Evolutionary conservation across 2,888 invertebrate species (phyloP), one percentile per base, ranked within the genome.

Genomic region (Drosophila prostipennis): DNA sequence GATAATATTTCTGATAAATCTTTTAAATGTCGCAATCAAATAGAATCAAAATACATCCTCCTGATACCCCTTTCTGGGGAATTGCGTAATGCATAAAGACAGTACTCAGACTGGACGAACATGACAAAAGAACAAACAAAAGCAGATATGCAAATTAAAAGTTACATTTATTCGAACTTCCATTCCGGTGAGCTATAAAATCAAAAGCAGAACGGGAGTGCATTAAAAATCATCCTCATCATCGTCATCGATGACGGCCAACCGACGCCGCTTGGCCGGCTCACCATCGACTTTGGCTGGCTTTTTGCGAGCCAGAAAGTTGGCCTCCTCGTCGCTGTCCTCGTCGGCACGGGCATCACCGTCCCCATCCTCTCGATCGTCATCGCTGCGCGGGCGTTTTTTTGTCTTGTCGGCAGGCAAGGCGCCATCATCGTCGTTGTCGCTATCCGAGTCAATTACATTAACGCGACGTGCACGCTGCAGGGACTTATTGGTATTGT

Each of bases 371-470:
- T 80, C 79, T 63, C 23, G 56, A 39, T 57, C 57, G 57, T 76
- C 77, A 72, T 87, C 80, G 57, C 78, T 80, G 73, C 84, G 89
- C 64, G 79, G 84, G 81, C 84, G 89, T 79, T 85, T 85, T 79
- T 75, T 87, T 89, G 85, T 67, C 80, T 79, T 89, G 79, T 77
- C 70, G 77, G 76, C 71, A 48, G 77, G 75, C 73, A 55, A 73
- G 74, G 72, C 78, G 75, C 71, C 76, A 72, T 34, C 69, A 64
- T 40, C 72, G 49, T 46, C 46, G 71, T 78, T 87, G 74, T 91
- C 91, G 72, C 90, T 90, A 81, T 91, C 91, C 57, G 91, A 91
- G 80, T 91, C 91, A 86, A 92, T 91, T 89, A 91, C 80, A 87
- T 90, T 90, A 79, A 78, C 79, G 75, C 91, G 90, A 79, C 90